Base-by-base conservation (phyloP, 1,140 invertebrate genomes). In the Gonatopus flavifemur region DNA sequence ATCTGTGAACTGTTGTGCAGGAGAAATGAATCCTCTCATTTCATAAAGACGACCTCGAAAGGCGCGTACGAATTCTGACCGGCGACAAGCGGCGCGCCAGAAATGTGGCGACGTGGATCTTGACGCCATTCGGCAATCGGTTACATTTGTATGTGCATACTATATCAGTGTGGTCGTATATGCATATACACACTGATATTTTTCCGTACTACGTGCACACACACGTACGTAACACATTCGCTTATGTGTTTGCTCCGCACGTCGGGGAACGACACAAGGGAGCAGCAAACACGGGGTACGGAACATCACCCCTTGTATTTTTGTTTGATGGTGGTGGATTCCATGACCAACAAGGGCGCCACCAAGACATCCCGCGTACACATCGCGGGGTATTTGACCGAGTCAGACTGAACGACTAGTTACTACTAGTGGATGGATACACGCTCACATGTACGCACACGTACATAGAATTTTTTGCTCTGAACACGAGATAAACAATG, bases 121-220 rank as follows among this genome's bases (percentile, higher is more conserved):
- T 68, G 67, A 69, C 67, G 67, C 67, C 67, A 59, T 59, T 66
- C 52, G 55, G 37, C 48, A n/a, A n/a, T n/a, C n/a, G 55, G 39
- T 60, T 55, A 31, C 40, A 49, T n/a, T n/a, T 59, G 47, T 37
- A 47, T 55, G n/a, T 15, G 39, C 42, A 41, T 25, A 19, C 3
- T 32, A 22, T 13, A 19, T 22, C 2, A 28, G 12, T 30, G 15
- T 43, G 31, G n/a, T n/a, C 18, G 35, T 48, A 32, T 22, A 12
- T 10, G 10, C 30, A 12, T 2, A 20, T 45, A 37, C 42, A 6
- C 37, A 35, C 8, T 19, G 21, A 15, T 40, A 31, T 16, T n/a
- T 12, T 3, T n/a, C 20, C 16, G 9, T 16, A 13, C 16, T 16
- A 16, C n/a, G 19, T 36, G 15, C 24, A 24, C 21, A 15, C n/a